phyloP scores from a whole-genome alignment of 1,140 invertebrate genomes.

The Diorhabda elongata region DNA sequence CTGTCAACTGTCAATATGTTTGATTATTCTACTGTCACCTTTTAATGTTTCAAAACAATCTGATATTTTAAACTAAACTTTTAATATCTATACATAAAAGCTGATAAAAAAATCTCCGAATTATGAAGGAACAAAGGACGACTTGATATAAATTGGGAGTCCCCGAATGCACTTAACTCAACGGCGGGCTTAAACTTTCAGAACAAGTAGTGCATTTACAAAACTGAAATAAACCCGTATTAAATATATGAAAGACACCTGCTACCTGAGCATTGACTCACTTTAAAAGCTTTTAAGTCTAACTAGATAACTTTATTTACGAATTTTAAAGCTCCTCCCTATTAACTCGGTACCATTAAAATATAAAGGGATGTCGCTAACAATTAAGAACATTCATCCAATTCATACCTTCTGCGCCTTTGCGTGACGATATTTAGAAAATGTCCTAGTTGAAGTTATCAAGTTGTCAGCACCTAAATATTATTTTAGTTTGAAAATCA shows the following conservation, averaged over 20 bases:
- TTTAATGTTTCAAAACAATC: too few species aligned
- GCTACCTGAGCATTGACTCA: background rate
- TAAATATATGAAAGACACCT: conserved; percentile 2
- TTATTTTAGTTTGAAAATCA: too few species aligned
- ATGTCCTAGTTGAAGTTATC: too few species aligned
- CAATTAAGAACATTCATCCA: background rate
- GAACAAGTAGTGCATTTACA: background rate
- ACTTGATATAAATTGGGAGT: background rate
- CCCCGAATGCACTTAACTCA: background rate
- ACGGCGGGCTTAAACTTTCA: background rate
- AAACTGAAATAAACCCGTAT: background rate
- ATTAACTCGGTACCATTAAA: background rate
- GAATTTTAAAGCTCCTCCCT: background rate
- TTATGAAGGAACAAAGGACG: too few species aligned
- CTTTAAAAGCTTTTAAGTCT: conserved; percentile 1
- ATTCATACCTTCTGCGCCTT: too few species aligned
- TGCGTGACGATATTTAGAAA: too few species aligned
- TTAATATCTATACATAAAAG: too few species aligned
- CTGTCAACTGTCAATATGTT: too few species aligned
- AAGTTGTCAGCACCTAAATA: too few species aligned
- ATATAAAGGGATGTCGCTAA: background rate
- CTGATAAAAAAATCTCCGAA: too few species aligned
- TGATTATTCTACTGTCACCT: too few species aligned
- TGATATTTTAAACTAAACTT: too few species aligned
- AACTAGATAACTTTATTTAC: background rate